Base-by-base conservation (phyloP, 1,140 invertebrate genomes). In the Ceratina japonica region DNA sequence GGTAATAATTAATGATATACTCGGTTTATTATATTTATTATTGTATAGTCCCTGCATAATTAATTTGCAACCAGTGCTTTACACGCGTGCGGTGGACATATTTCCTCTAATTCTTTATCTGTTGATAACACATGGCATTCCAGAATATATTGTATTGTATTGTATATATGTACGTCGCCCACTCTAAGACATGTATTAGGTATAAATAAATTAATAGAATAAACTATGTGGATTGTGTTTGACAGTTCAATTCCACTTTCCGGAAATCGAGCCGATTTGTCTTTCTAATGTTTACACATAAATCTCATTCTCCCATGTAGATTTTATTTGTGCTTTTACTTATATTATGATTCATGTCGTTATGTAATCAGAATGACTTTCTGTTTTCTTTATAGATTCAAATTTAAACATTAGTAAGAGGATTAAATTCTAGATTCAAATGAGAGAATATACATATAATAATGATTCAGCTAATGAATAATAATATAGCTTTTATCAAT, bases 181-280 rank as follows among this genome's bases (percentile, higher is more conserved):
- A 54, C 20, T 49, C 12, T 49, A 65, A 77, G 73, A 27, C 31
- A 68, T 79, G 72, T 79, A 75, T 44, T 75, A 22, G 54, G 54
- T 75, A 69, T 15, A 80, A 80, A 75, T 80, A 75, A 80, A 75
- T 51, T 52, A 27, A n/a, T 37, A 66, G 56, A 61, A 59, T 69
- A 66, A 70, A 74, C 65, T 10, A 49, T 65, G 24, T 61, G 18
- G 31, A 24, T n/a, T 66, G 52, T 37, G 58, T 18, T 5, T 69
- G 10, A 16, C 27, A 12, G 62, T 27, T 78, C 27, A 27, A 75
- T 62, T 70, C 16, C 18, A 3, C 20, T 52, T 7, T 27, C 15
- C 13, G n/a, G 10, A 59, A 22, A 7, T 22, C 1, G 12, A 8
- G 5, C 37, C 37, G 37, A 44, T 44, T 44, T 44, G 37, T 44